Conservation (phyloP, 1,140 invertebrate species). For the Eufriesea mexicana region DNA sequence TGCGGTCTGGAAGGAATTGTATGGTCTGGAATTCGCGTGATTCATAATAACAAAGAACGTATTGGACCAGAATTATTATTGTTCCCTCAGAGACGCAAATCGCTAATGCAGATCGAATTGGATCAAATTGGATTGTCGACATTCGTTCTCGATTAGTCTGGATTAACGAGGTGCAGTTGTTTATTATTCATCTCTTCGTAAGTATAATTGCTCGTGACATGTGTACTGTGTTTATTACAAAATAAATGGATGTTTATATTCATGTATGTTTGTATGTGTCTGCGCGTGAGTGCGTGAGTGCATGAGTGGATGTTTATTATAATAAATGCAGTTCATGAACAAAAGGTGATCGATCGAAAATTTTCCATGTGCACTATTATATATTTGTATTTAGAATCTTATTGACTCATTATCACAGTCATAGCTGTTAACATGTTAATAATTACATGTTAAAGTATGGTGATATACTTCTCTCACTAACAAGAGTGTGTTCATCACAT, state of each 20-base stretch:
- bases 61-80: too few relatives aligned
- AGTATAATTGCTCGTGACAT: background rate
- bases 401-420: conserved; percentile 5
- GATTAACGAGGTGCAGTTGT: background rate
- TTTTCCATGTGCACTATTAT: conserved; percentile 2
- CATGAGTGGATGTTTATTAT: background rate
- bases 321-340: background rate
- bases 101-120: background rate
- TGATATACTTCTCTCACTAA: background rate
- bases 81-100: background rate
- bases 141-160: background rate
- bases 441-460: background rate
- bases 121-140: background rate
- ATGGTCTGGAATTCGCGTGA: too few relatives aligned
- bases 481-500: background rate
- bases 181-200: conserved; percentile 2
- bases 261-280: background rate
- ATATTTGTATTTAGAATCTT: background rate
- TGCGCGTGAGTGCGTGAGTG: background rate
- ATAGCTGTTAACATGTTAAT: background rate
- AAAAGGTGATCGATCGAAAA: background rate
- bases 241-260: conserved; percentile 16
- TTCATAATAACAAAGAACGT: too few relatives aligned
- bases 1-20: background rate
- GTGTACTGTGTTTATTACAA: background rate